These are phyloP conservation scores for Thyatira batis DNA, from an alignment of 2,888 invertebrate species.

Conservation along the genomic window DNA sequence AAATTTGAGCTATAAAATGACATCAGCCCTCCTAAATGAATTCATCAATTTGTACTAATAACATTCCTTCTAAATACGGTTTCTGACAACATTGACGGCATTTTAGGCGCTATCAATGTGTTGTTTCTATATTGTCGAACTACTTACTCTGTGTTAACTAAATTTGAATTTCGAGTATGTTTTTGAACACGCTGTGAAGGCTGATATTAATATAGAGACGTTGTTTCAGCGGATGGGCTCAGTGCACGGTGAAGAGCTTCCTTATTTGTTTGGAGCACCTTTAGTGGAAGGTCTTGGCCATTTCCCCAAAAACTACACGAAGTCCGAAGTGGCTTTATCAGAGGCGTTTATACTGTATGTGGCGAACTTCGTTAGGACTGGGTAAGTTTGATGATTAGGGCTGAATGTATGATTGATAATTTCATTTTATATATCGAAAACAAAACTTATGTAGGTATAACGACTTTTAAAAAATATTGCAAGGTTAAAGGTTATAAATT, in stretches of 20 bases:
- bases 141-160: not conserved
- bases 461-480: too few relatives aligned
- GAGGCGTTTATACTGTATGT: conserved; percentile 94
- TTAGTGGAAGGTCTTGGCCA: conserved; percentile 91
- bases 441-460: too few relatives aligned
- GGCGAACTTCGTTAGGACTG: conserved; percentile 93
- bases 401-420: too few relatives aligned
- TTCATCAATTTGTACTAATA: too few relatives aligned
- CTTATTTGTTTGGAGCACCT: conserved; percentile 95
- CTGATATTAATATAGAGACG: conserved; percentile 14
- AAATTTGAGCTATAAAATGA: too few relatives aligned
- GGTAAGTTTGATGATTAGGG: conserved; percentile 88
- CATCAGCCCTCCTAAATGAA: too few relatives aligned
- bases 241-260: conserved; percentile 95
- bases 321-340: conserved; percentile 91
- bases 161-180: not conserved
- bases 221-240: conserved; percentile 91
- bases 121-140: not conserved
- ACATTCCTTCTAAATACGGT: not conserved
- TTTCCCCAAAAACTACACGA: conserved; percentile 94
- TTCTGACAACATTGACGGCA: not conserved
- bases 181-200: not conserved
- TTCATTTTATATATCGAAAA: too few relatives aligned
- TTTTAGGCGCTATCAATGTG: not conserved
- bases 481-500: too few relatives aligned